phyloP scores from a whole-genome alignment of 2,888 invertebrate species.

The Caenorhabditis japonica region DNA sequence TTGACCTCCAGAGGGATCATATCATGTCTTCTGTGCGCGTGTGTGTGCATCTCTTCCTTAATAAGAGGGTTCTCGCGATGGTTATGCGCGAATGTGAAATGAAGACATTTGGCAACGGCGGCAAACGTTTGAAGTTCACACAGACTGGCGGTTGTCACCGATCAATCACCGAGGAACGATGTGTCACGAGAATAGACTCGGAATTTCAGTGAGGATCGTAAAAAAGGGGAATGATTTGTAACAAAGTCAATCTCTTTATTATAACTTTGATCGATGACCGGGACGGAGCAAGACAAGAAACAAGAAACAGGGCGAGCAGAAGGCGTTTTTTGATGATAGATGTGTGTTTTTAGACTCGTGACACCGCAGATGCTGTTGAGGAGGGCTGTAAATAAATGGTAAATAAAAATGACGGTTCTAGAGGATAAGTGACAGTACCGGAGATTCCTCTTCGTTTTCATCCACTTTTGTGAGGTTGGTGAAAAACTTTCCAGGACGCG shows the following conservation, averaged over 20 bases:
- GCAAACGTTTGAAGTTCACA: slow-evolving; percentile 16
- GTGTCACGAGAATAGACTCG: not conserved
- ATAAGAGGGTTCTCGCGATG: slow-evolving; percentile 44
- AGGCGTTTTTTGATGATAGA: not conserved
- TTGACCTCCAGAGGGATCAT: slow-evolving; percentile 36
- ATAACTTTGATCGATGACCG: slow-evolving; percentile 20
- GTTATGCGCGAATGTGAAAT: slow-evolving; percentile 37
- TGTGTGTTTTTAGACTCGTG: slow-evolving; percentile 15
- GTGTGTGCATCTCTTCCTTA: not conserved
- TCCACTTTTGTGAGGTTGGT: slow-evolving; percentile 36
- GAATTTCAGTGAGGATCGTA: not conserved
- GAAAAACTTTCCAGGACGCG: slow-evolving; percentile 24
- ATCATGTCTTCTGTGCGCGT: no score
- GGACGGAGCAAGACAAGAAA: slow-evolving; percentile 1
- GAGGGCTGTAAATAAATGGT: slow-evolving; percentile 15
- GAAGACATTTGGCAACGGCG: slow-evolving; percentile 32
- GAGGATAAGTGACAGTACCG: no score
- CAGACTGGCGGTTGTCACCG: slow-evolving; percentile 19
- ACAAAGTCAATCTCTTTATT: slow-evolving; percentile 28
- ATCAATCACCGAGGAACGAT: slow-evolving; percentile 21
- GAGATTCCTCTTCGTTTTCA: slow-evolving; percentile 37
- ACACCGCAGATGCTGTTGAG: slow-evolving; percentile 32
- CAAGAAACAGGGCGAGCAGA: slow-evolving; percentile 4
- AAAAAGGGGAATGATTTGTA: slow-evolving; percentile 7
- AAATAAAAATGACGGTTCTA: not conserved